phyloP scores from a whole-genome alignment of 2,888 invertebrate genomes.

The Eilema sororculum region DNA sequence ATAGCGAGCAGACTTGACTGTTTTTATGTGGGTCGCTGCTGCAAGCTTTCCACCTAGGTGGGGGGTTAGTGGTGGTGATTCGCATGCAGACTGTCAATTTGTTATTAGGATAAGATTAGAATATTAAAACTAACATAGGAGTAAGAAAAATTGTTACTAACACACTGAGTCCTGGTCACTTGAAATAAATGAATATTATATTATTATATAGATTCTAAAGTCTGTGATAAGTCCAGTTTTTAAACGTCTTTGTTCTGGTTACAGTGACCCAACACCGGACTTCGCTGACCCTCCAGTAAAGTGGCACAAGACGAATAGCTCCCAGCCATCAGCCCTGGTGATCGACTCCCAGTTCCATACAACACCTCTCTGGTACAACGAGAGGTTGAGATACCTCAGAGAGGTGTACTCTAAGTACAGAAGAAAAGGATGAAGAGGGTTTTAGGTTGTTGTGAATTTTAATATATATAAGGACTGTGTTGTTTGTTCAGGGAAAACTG shows the following conservation, averaged over 20 bases:
- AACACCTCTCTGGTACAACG: conserved; percentile 65
- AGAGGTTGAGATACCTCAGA: conserved; percentile 62
- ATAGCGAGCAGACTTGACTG: too few species aligned
- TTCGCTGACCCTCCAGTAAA: conserved; percentile 58
- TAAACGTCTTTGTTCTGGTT: conserved; percentile 29
- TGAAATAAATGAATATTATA: too few species aligned
- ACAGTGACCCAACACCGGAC: conserved; percentile 73
- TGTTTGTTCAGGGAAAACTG: not conserved
- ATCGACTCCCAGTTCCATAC: conserved; percentile 64
- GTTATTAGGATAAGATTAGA: too few species aligned
- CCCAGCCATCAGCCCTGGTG: conserved; percentile 58
- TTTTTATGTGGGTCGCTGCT: too few species aligned
- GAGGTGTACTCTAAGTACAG: conserved; percentile 70
- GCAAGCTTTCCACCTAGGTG: too few species aligned
- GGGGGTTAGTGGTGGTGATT: too few species aligned
- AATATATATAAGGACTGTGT: not conserved
- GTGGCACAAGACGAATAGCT: conserved; percentile 62
- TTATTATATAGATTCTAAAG: too few species aligned
- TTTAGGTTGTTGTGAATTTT: not conserved
- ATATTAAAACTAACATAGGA: too few species aligned
- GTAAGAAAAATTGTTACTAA: too few species aligned
- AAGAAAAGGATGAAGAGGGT: conserved; percentile 46
- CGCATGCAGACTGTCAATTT: too few species aligned
- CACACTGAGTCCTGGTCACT: too few species aligned
- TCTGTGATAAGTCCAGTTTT: not conserved